These are phyloP conservation scores for Drosophila grimshawi DNA, from an alignment of 1,140 invertebrate species.

Conservation along the genomic window DNA sequence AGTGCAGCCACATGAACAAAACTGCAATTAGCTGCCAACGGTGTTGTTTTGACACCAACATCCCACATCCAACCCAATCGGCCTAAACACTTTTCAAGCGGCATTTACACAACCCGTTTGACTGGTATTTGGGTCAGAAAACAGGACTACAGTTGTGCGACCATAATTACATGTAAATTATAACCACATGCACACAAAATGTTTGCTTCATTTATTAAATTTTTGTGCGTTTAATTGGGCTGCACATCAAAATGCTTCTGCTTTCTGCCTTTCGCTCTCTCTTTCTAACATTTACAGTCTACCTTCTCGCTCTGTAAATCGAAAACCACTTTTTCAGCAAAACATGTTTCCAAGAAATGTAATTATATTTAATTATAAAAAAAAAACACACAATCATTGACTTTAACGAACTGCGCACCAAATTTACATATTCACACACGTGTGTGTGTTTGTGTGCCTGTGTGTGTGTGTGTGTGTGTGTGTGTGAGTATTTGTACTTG, in stretches of 20 bases:
- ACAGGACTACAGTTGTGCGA: conserved; percentile 44
- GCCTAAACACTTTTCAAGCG: conserved; percentile 43
- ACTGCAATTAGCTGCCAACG: conserved; percentile 43
- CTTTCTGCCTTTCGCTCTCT: not conserved
- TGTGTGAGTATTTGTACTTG: not conserved
- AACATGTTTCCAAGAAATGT: conserved; percentile 67
- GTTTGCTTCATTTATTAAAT: conserved; percentile 65
- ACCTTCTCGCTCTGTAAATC: not conserved
- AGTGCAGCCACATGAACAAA: conserved; percentile 35
- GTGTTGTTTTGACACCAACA: conserved; percentile 4
- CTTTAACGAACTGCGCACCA: conserved; percentile 10
- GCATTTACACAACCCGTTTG: conserved; percentile 50
- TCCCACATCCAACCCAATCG: not conserved
- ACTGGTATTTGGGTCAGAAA: conserved; percentile 24
- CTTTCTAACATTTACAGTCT: not conserved
- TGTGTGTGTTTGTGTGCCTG: not conserved
- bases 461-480: not conserved
- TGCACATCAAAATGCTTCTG: conserved; percentile 5
- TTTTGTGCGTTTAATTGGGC: conserved; percentile 65
- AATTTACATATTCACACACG: conserved; percentile 19
- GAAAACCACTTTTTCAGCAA: conserved; percentile 13
- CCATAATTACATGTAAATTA: conserved; percentile 77
- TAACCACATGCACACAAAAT: conserved; percentile 58
- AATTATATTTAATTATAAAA: conserved; percentile 73
- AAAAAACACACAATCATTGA: conserved; percentile 37